Evolutionary conservation across 1,140 invertebrate species (phyloP).

Genomic region (Cotesia vestalis): DNA sequence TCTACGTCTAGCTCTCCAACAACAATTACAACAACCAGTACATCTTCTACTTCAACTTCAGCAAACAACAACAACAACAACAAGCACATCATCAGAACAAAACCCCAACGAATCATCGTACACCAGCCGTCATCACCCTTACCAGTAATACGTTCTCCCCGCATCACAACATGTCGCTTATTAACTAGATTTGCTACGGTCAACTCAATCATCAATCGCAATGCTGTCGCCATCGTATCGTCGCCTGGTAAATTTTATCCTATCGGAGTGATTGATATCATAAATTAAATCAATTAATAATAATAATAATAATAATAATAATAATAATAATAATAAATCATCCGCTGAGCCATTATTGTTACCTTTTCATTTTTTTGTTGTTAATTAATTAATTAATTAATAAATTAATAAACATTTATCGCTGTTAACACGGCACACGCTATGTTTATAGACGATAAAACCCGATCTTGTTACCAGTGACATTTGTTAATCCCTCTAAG

Average conservation of each 20-base stretch:
- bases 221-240: slow-evolving; percentile 56
- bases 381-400: not conserved
- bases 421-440: slow-evolving; percentile 39
- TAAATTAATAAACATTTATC: slow-evolving; percentile 25
- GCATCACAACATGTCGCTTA: slow-evolving; percentile 64
- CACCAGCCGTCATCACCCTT: slow-evolving; percentile 62
- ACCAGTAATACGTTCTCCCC: slow-evolving; percentile 64
- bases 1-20: slow-evolving; percentile 2
- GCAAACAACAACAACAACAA: slow-evolving; percentile 41
- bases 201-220: slow-evolving; percentile 60
- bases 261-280: slow-evolving; percentile 38
- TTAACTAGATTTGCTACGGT: slow-evolving; percentile 63
- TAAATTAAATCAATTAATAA: not conserved
- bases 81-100: slow-evolving; percentile 58
- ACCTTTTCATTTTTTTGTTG: no score
- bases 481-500: not conserved
- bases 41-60: not conserved
- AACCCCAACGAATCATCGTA: slow-evolving; percentile 63
- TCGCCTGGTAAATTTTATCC: slow-evolving; percentile 56
- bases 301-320: not conserved
- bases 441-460: slow-evolving; percentile 30
- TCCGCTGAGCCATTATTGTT: no score
- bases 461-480: not conserved
- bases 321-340: not conserved
- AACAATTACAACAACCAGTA: slow-evolving; percentile 19